Conservation (phyloP, 2,113 vertebrate genomes). For the Daphoenositta chrysoptera region DNA sequence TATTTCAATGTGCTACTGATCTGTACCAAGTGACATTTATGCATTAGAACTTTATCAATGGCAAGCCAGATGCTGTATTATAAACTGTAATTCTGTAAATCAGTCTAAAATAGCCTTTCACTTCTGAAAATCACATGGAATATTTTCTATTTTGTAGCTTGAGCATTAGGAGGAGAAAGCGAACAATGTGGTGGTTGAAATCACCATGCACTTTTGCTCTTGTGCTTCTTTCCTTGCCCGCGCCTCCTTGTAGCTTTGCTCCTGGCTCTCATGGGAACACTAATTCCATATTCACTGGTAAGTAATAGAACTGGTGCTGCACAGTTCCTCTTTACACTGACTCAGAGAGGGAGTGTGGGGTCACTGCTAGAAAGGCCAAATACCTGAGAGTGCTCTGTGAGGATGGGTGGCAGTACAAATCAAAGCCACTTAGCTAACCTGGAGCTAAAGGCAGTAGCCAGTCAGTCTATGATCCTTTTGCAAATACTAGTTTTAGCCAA, state of each 20-base stretch:
- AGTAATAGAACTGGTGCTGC: not conserved
- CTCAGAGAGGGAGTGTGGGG: not conserved
- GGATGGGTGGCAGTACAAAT: not conserved
- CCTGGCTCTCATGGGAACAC: not conserved
- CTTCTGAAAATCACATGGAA: not conserved
- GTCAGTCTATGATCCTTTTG: not conserved
- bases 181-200: not conserved
- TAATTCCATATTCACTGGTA: not conserved
- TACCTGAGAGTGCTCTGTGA: too few species aligned
- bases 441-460: not conserved
- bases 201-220: rapidly evolving
- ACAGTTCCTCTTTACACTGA: not conserved
- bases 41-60: not conserved
- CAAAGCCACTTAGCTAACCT: not conserved
- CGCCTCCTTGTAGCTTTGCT: not conserved
- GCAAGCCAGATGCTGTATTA: not conserved
- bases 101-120: not conserved
- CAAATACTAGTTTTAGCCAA: not conserved
- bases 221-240: not conserved
- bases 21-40: too few species aligned
- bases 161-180: not conserved
- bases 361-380: not conserved
- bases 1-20: not conserved
- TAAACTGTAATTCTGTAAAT: not conserved
- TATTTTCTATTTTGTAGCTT: not conserved